Evolutionary conservation across 2,888 invertebrate genomes (phyloP), one percentile per base, ranked within the genome.

Genomic region (Tachina grossa): DNA sequence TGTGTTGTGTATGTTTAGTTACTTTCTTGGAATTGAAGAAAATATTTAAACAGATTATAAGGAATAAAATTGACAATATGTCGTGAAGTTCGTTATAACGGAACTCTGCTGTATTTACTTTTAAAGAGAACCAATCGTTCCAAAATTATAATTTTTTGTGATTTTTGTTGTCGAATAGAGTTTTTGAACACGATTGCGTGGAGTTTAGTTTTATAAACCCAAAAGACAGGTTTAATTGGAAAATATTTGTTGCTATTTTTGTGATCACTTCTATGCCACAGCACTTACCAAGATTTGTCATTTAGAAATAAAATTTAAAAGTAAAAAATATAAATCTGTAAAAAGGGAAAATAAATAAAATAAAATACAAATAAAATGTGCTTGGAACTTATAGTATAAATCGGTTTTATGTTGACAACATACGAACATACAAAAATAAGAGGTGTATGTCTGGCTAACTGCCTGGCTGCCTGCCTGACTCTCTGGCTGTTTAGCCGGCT

Each of bases 251-350:
- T 78, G 77, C 74, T 78, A 65, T 51, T 85, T 69, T 63, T 74
- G 0, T 2, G 0, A 1, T 9, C 79, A 16, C 31, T 5, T 31
- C 76, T 82, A 43, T 82, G 19, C 39, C 51, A 74, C 41, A 57
- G 47, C 13, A 53, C 9, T 61, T 69, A 59, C 65, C 16, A 71
- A 72, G 79, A 85, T 80, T 85, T 85, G 83, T 85, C 83, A 83
- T 76, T 79, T 71, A 61, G 69, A 71, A 78, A 83, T 65, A 72
- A 83, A 83, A 78, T 78, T 66, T 61, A 78, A 72, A 83, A 83
- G 57, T 57, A 47, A 71, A 77, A n/a, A 77, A 71, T 10, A 55
- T 43, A 75, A 61, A 63, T 49, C 5, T 55, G 45, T 49, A 63
- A 55, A 75, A 53, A 82, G 53, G 47, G 47, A 22, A 55, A 76